Base-by-base conservation (phyloP, 2,888 invertebrate species). In the Tinea semifulvella region DNA sequence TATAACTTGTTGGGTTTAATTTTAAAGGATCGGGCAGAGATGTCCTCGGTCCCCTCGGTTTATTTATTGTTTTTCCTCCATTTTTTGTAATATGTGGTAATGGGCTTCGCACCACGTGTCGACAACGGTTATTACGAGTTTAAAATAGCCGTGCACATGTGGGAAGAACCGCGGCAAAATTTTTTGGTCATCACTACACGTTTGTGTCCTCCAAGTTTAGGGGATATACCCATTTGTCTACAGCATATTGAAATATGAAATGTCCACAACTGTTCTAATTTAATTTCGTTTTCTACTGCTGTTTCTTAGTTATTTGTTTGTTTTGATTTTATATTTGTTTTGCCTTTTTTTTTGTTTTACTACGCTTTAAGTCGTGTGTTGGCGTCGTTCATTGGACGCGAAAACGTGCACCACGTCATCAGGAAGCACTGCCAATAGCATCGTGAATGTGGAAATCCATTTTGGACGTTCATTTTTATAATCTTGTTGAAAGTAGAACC, bases 1-100 rank as follows among this genome's bases (percentile, higher is more conserved):
- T 11, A 11, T 31, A 31, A 31, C 6, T 22, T n/a, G 6, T 22
- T 7, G n/a, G n/a, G 17, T 36, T 36, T 36, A 36, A 36, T 36
- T 36, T 36, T 36, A 36, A 36, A 36, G 36, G 13, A 31, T 11
- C 31, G 31, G 31, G 31, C 31, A 31, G 31, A 31, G 26, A 26
- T 3, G 14, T 14, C 19, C 18, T 56, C 55, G 54, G 54, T 59
- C 52, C 59, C 58, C 53, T 45, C 50, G 53, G 68, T 22, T 42
- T 46, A 42, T 77, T 80, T 76, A 77, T 79, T 77, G 79, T 79
- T 80, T 75, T 76, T 72, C 71, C 66, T 64, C 49, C 65, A 68
- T 73, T 79, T 80, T 79, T 77, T 76, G 76, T 80, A 80, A 80
- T 80, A 80, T 76, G 79, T 74, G 79, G 75, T 80, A 80, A 80